Evolutionary conservation across 2,797 vertebrate species (phyloP).

Genomic region (Phrynocephalus forsythii): DNA sequence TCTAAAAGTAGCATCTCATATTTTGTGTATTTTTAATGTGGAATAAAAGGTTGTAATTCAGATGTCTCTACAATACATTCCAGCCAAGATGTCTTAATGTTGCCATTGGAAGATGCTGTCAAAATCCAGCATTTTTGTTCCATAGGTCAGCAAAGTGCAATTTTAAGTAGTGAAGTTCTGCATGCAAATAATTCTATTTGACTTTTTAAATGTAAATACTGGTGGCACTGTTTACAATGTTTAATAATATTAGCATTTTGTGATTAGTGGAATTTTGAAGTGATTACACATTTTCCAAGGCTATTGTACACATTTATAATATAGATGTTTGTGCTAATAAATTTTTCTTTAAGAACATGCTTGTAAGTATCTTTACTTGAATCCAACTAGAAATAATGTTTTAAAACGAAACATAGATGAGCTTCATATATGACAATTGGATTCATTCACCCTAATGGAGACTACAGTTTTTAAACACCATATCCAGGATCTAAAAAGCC

Average conservation of each 20-base stretch:
- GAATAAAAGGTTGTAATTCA: conserved; percentile 38
- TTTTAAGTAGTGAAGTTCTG: conserved; percentile 60
- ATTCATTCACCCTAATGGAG: not conserved
- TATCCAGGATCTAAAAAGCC: too few species aligned
- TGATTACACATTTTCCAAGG: conserved; percentile 66
- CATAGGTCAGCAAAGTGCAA: conserved; percentile 67
- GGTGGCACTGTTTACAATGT: conserved; percentile 59
- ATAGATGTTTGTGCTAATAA: conserved; percentile 73
- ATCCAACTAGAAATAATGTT: not conserved
- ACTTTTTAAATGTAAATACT: conserved; percentile 64
- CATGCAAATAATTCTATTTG: conserved; percentile 54
- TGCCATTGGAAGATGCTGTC: conserved; percentile 47
- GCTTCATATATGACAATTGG: not conserved
- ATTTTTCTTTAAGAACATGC: conserved; percentile 66
- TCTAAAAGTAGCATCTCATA: conserved; percentile 43
- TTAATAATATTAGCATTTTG: conserved; percentile 66
- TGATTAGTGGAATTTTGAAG: conserved; percentile 68
- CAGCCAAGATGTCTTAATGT: conserved; percentile 41
- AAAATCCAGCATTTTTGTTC: conserved; percentile 56
- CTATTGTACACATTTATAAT: conserved; percentile 62
- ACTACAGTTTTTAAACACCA: not conserved
- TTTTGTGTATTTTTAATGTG: conserved; percentile 26
- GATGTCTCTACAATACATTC: conserved; percentile 59
- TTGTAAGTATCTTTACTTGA: conserved; percentile 46
- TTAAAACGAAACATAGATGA: conserved; percentile 18